Percentiles rank a stretch among this genome's conserved stretches.
phyloP scores from a whole-genome alignment of 2,888 invertebrate genomes.

The Lasioglossum figueresi region DNA sequence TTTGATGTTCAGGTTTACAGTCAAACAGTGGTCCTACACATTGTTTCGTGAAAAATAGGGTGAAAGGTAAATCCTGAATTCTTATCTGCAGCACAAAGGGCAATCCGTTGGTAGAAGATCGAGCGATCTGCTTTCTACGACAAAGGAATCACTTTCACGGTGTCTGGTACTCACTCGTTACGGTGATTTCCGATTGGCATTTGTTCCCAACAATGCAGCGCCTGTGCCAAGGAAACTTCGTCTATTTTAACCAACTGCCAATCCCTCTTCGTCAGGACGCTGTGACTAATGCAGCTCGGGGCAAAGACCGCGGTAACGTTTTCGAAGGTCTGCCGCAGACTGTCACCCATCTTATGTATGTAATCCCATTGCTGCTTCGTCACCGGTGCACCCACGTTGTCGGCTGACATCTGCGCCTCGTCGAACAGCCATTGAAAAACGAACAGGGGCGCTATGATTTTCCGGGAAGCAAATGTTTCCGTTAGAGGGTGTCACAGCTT shows the following conservation, averaged over 20 bases:
- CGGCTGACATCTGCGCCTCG: conserved; percentile 96
- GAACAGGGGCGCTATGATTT: conserved; percentile 91
- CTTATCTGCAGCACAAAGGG: neutral
- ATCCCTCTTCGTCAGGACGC: conserved; percentile 93
- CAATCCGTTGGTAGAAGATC: neutral
- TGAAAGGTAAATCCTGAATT: neutral
- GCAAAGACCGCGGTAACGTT: conserved; percentile 96
- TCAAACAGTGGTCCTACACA: neutral
- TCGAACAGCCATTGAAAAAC: conserved; percentile 98
- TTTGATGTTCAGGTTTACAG: neutral
- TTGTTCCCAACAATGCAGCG: conserved; percentile 95
- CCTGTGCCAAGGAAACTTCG: conserved; percentile 92
- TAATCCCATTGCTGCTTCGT: conserved; percentile 97
- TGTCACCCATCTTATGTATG: conserved; percentile 95
- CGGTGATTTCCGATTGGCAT: conserved; percentile 71
- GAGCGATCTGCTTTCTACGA: conserved; percentile 1
- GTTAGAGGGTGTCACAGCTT: conserved; percentile 16
- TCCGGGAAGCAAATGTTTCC: conserved; percentile 21
- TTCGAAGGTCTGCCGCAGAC: conserved; percentile 91
- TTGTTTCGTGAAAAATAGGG: neutral
- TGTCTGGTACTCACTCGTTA: conserved; percentile 66
- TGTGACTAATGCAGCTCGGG: conserved; percentile 96
- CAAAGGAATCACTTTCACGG: neutral
- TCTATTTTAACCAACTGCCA: conserved; percentile 95
- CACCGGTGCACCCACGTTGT: conserved; percentile 95